Percentiles rank a stretch among this genome's conserved stretches.
These are phyloP conservation scores for Catocala fraxini DNA, from an alignment of 2,888 invertebrate genomes.

Conservation along the genomic window DNA sequence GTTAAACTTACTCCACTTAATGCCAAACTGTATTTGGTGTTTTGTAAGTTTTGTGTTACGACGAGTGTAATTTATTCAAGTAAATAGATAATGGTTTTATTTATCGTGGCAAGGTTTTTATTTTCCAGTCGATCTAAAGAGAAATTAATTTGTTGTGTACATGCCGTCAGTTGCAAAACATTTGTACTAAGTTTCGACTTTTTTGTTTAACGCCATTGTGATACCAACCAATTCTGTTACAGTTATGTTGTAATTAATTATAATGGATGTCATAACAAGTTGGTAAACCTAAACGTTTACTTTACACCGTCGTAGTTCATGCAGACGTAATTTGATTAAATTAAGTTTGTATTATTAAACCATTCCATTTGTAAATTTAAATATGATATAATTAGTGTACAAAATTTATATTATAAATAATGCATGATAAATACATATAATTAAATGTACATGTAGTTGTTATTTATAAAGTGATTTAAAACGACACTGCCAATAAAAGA, in stretches of 20 bases:
- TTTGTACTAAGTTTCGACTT: conserved; percentile 32
- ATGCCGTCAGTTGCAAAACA: conserved; percentile 31
- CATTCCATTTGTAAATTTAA: no score
- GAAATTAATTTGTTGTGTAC: conserved; percentile 27
- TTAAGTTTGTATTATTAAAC: no score
- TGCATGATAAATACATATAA: no score
- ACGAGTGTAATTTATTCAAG: conserved; percentile 19
- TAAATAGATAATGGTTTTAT: conserved; percentile 11
- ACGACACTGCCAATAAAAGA: conserved; percentile 29
- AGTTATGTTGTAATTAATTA: conserved; percentile 26
- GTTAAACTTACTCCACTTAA: neutral
- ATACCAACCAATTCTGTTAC: conserved; percentile 14
- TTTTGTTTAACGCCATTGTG: conserved; percentile 17
- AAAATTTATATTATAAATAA: no score
- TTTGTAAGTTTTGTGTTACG: conserved; percentile 19
- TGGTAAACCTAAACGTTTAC: no score
- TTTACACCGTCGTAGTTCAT: no score
- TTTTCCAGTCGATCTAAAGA: conserved; percentile 23
- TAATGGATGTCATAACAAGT: conserved; percentile 7
- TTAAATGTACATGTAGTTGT: neutral
- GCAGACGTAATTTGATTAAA: no score
- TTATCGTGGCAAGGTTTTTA: conserved; percentile 6
- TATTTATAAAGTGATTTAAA: neutral
- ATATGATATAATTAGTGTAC: no score
- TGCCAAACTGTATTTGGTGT: neutral